A percentile compares a stretch with the other conserved stretches of the same genome.
Conservation (phyloP, 1,140 invertebrate species). For the Anastrepha obliqua region DNA sequence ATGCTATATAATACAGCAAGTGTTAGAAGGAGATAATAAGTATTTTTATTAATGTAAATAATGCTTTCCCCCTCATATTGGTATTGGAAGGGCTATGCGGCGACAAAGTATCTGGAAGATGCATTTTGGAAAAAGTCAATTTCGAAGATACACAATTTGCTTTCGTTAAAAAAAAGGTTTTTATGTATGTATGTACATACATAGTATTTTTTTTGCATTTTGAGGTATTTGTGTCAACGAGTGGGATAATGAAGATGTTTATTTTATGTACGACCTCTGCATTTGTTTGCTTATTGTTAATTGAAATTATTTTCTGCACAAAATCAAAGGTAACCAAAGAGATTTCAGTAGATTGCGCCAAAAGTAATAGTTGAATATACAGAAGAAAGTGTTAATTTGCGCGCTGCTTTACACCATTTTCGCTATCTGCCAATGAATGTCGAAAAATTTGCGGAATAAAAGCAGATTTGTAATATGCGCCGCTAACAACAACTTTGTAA, state of each 20-base stretch:
- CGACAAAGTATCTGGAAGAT: constrained; percentile 25
- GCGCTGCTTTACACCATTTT: no score
- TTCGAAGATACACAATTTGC: constrained; percentile 43
- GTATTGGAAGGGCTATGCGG: neutral
- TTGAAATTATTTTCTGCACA: no score
- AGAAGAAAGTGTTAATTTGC: no score
- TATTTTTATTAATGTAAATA: neutral
- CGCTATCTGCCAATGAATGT: no score
- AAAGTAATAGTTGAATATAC: neutral
- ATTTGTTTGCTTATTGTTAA: no score
- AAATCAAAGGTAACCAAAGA: no score
- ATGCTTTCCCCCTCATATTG: neutral
- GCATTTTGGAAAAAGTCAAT: constrained; percentile 23
- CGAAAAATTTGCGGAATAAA: no score
- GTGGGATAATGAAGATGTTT: neutral
- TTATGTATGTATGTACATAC: neutral
- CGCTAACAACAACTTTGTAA: neutral
- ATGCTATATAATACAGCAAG: neutral
- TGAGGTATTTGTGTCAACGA: neutral
- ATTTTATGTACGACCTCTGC: no score
- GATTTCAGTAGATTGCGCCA: neutral
- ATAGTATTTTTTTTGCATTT: neutral
- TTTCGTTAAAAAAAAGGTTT: neutral
- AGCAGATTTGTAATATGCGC: no score
- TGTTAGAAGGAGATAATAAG: constrained; percentile 17